Conservation (phyloP, 1,140 invertebrate genomes). For the Homarus americanus region DNA sequence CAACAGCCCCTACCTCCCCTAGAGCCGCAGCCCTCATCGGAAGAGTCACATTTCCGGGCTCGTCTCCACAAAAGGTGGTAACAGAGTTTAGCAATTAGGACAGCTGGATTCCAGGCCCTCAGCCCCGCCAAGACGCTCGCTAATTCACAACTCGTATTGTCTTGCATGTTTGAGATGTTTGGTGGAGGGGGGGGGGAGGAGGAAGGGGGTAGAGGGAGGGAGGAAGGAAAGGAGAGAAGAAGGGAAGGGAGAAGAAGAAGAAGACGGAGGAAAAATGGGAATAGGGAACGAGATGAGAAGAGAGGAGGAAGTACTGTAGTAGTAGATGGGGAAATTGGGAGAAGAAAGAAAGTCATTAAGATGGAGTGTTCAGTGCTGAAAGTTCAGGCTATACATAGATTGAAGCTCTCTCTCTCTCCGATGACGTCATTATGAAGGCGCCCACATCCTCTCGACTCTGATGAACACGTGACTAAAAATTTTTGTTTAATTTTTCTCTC, state of each 20-base stretch:
- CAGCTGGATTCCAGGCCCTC: not conserved
- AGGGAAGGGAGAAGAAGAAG: not conserved
- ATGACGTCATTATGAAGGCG: too few relatives aligned
- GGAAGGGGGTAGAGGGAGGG: not conserved
- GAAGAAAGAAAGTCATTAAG: not conserved
- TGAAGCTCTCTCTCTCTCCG: too few relatives aligned
- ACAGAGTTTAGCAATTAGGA: slow-evolving; percentile 27
- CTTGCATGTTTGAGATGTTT: not conserved
- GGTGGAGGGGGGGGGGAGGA: not conserved
- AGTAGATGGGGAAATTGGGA: not conserved
- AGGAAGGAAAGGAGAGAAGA: not conserved
- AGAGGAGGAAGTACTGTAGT: not conserved
- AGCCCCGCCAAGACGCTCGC: slow-evolving; percentile 9
- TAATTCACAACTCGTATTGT: slow-evolving; percentile 8
- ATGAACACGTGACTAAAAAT: too few relatives aligned
- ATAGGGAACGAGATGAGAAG: not conserved
- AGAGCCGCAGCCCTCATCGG: not conserved
- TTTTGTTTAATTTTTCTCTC: too few relatives aligned
- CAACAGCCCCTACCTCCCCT: too few relatives aligned
- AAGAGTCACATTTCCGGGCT: slow-evolving; percentile 24
- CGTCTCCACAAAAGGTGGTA: slow-evolving; percentile 15
- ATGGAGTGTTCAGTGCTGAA: too few relatives aligned
- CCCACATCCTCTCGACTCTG: too few relatives aligned
- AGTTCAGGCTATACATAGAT: too few relatives aligned
- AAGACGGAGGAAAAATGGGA: not conserved